These are phyloP conservation scores for Hyla sarda DNA, from an alignment of 2,113 vertebrate genomes.

Conservation along the genomic window DNA sequence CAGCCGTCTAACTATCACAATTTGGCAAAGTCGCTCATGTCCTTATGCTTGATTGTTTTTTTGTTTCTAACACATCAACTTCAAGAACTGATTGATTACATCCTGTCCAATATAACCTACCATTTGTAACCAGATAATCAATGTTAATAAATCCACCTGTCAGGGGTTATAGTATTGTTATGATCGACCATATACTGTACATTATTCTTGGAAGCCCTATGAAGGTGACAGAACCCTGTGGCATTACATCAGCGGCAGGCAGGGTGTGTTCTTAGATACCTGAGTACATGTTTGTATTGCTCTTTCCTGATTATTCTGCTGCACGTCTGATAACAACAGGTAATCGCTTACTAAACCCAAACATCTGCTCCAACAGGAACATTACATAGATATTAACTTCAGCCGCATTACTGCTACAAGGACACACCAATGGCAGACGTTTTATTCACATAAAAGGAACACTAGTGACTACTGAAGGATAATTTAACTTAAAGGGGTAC, in stretches of 20 bases:
- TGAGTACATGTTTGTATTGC: constrained; percentile 44
- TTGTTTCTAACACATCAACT: too few relatives aligned
- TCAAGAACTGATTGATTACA: too few relatives aligned
- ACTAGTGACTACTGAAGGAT: neutral
- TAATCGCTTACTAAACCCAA: constrained; percentile 35
- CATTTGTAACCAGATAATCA: too few relatives aligned
- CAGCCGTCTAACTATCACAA: too few relatives aligned
- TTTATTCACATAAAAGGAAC: neutral
- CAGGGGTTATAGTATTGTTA: too few relatives aligned
- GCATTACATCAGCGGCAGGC: neutral
- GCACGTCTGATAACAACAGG: constrained; percentile 27
- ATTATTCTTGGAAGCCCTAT: neutral
- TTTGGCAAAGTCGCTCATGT: too few relatives aligned
- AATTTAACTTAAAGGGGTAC: neutral
- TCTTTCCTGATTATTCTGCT: constrained; percentile 37
- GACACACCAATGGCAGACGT: neutral
- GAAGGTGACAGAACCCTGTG: constrained; percentile 31
- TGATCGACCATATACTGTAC: too few relatives aligned
- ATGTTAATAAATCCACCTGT: too few relatives aligned
- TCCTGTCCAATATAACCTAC: too few relatives aligned
- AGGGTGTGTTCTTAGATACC: constrained; percentile 54
- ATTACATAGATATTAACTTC: constrained; percentile 23
- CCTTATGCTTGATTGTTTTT: too few relatives aligned
- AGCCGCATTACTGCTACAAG: neutral
- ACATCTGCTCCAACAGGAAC: constrained; percentile 40